Conservation (phyloP, 2,888 invertebrate species). For the Catocala sponsa region DNA sequence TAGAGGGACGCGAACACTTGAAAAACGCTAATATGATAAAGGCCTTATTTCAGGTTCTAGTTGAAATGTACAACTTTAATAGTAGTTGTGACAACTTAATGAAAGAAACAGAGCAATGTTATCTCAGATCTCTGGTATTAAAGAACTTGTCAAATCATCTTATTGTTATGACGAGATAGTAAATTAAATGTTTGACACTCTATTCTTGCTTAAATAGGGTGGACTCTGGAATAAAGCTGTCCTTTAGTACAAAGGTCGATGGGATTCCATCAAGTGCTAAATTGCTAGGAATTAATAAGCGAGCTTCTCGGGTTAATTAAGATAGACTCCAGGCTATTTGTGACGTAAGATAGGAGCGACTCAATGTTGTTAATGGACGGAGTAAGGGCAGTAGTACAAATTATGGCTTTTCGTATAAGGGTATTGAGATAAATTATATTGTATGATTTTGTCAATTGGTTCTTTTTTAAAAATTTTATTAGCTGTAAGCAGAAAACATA, state of each 20-base stretch:
- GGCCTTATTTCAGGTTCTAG: background rate
- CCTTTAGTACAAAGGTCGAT: slow-evolving; percentile 51
- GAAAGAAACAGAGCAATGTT: slow-evolving; percentile 29
- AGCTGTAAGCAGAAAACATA: no score
- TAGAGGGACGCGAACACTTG: no score
- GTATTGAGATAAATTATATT: background rate
- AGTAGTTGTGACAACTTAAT: slow-evolving; percentile 29
- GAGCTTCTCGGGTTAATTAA: slow-evolving; percentile 67
- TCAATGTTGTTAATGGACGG: slow-evolving; percentile 24
- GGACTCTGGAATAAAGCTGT: slow-evolving; percentile 6
- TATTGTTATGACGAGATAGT: background rate
- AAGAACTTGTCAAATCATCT: slow-evolving; percentile 23
- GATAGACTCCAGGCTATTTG: slow-evolving; percentile 59
- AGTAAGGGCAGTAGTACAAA: slow-evolving; percentile 23
- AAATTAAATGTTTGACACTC: slow-evolving; percentile 10
- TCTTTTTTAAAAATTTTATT: background rate
- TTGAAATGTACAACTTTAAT: slow-evolving; percentile 19
- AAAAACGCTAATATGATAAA: no score
- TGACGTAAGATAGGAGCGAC: slow-evolving; percentile 53
- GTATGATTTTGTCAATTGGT: background rate
- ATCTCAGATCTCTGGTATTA: slow-evolving; percentile 12
- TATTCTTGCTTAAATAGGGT: background rate
- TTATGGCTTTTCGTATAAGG: background rate
- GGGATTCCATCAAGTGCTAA: slow-evolving; percentile 59
- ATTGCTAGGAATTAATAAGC: slow-evolving; percentile 72